phyloP scores from a whole-genome alignment of 1,140 invertebrate species.

The Holcopasites calliopsidis region DNA sequence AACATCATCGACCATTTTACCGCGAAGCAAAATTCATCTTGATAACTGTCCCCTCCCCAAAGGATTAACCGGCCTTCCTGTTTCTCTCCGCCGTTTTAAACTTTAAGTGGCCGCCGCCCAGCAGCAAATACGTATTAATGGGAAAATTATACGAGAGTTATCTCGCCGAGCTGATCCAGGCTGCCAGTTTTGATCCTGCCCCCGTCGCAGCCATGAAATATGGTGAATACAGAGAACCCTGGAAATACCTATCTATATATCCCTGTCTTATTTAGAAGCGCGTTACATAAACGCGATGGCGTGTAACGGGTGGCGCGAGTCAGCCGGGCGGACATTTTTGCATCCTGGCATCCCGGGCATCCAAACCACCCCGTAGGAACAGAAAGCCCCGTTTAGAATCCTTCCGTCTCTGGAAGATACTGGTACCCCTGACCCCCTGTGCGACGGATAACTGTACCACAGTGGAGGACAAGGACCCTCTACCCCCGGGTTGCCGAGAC shows the following conservation, averaged over 20 bases:
- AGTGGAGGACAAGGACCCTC: no score
- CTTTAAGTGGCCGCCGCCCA: not conserved
- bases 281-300: no score
- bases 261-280: not conserved
- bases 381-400: no score
- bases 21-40: not conserved
- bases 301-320: no score
- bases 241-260: not conserved
- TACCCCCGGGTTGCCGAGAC: no score
- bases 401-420: no score
- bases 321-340: no score
- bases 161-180: not conserved
- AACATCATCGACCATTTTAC: not conserved
- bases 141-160: constrained; percentile 30
- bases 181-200: not conserved
- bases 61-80: not conserved
- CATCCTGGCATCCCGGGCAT: no score
- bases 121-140: constrained; percentile 35
- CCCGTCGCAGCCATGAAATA: no score
- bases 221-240: not conserved
- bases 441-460: no score
- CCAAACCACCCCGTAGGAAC: no score
- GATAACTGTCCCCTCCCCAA: not conserved
- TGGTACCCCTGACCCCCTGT: no score
- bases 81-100: constrained; percentile 1